Conservation (phyloP, 2,797 vertebrate genomes). For the Gila robusta region DNA sequence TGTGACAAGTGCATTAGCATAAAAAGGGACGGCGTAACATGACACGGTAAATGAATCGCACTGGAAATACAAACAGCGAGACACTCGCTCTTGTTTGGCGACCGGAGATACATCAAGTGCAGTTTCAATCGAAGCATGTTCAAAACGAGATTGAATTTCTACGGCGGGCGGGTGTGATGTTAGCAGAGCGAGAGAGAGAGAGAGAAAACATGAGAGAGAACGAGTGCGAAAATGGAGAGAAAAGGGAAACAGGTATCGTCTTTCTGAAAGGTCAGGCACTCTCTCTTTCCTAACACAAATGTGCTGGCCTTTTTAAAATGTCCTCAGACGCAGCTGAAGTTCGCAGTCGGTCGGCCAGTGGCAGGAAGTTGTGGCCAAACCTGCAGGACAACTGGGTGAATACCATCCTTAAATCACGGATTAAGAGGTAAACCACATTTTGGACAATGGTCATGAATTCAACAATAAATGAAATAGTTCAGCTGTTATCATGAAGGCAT, state of each 20-base stretch:
- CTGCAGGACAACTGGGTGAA: slow-evolving; percentile 22
- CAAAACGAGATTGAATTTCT: slow-evolving; percentile 59
- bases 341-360: slow-evolving; percentile 32
- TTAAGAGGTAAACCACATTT: background rate
- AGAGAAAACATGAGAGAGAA: slow-evolving; percentile 37
- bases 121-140: slow-evolving; percentile 45
- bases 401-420: too few species aligned
- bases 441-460: background rate
- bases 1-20: slow-evolving; percentile 65
- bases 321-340: slow-evolving; percentile 45
- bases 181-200: slow-evolving; percentile 20
- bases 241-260: slow-evolving; percentile 61
- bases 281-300: slow-evolving; percentile 54
- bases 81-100: slow-evolving; percentile 57
- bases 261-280: slow-evolving; percentile 65
- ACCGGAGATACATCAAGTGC: slow-evolving; percentile 56
- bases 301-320: slow-evolving; percentile 66
- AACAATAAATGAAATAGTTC: background rate
- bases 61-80: slow-evolving; percentile 61
- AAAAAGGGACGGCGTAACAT: slow-evolving; percentile 56
- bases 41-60: slow-evolving; percentile 63
- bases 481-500: background rate
- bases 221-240: slow-evolving; percentile 50
- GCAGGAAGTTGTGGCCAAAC: slow-evolving; percentile 7
- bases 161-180: slow-evolving; percentile 23